Conservation (phyloP, 2,797 vertebrate species). For the Rousettus madagascariensis region DNA sequence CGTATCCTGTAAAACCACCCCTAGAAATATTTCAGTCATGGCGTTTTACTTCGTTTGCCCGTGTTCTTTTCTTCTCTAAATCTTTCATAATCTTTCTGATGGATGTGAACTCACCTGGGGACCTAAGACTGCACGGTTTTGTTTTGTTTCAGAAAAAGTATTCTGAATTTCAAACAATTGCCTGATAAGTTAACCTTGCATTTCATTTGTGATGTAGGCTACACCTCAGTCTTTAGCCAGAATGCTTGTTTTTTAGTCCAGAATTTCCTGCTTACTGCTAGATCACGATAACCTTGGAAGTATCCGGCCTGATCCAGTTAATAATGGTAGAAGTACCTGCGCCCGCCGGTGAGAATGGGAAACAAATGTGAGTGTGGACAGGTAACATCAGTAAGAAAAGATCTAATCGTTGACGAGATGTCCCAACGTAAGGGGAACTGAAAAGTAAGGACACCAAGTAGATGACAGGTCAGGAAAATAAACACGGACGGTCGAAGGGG, state of each 20-base stretch:
- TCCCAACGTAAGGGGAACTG: not conserved
- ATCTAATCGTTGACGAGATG: not conserved
- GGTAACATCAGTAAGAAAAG: not conserved
- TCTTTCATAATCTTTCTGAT: not conserved
- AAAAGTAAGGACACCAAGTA: not conserved
- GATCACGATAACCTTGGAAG: not conserved
- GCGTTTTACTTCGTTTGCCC: not conserved
- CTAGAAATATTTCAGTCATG: not conserved
- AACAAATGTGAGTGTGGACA: not conserved
- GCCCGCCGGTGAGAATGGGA: not conserved
- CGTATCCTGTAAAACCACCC: not conserved
- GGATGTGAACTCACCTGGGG: not conserved
- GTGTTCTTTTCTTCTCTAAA: not conserved
- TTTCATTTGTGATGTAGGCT: not conserved
- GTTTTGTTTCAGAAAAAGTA: not conserved
- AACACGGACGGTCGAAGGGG: not conserved
- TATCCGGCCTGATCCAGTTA: too few species aligned
- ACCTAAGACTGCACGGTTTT: not conserved
- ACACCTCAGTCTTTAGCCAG: not conserved
- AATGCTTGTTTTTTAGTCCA: not conserved
- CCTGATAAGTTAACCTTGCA: not conserved
- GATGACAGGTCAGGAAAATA: not conserved
- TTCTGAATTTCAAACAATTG: not conserved
- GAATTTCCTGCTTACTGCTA: not conserved
- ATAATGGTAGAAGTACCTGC: not conserved